A percentile compares a stretch with the other conserved stretches of the same genome.
phyloP scores from a whole-genome alignment of 2,888 invertebrate species.

The Ophion costatus region DNA sequence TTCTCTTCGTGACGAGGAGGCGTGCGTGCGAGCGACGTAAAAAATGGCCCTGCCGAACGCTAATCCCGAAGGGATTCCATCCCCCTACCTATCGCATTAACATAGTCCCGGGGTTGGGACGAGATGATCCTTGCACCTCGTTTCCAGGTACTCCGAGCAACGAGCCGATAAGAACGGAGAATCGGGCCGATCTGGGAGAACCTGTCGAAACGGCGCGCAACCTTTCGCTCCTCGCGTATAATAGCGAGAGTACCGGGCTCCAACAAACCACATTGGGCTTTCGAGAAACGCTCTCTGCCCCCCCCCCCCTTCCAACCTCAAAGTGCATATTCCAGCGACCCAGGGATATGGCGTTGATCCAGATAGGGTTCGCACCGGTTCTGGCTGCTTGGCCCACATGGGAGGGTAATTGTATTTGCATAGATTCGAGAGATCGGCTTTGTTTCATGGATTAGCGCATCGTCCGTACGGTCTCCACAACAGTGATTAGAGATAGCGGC shows the following conservation, averaged over 20 bases:
- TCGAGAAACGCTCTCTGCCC: conserved; percentile 31
- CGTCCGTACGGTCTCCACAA: conserved; percentile 69
- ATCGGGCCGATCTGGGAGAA: conserved; percentile 64
- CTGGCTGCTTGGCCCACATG: conserved; percentile 56
- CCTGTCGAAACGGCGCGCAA: conserved; percentile 41
- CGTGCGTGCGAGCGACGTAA: conserved; percentile 51
- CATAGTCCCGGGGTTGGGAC: conserved; percentile 73
- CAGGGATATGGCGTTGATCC: conserved; percentile 21
- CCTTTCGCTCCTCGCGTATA: conserved; percentile 40
- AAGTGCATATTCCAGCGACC: conserved; percentile 10
- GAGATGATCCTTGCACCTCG: conserved; percentile 77
- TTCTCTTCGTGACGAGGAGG: conserved; percentile 34
- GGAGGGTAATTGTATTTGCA: conserved; percentile 80
- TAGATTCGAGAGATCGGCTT: conserved; percentile 79
- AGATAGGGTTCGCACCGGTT: conserved; percentile 6
- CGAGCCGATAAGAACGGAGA: conserved; percentile 78
- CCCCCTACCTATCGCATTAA: conserved; percentile 76
- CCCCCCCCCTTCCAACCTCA: too few relatives aligned
- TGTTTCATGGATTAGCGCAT: conserved; percentile 75
- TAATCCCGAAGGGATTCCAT: conserved; percentile 77
- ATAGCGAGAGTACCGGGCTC: conserved; percentile 10
- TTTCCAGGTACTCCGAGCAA: conserved; percentile 79
- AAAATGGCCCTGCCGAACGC: conserved; percentile 63
- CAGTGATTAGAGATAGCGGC: conserved; percentile 75
- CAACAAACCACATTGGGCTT: conserved; percentile 38